These are phyloP conservation scores for Arenaria interpres DNA, from an alignment of 2,113 vertebrate genomes.

Conservation along the genomic window DNA sequence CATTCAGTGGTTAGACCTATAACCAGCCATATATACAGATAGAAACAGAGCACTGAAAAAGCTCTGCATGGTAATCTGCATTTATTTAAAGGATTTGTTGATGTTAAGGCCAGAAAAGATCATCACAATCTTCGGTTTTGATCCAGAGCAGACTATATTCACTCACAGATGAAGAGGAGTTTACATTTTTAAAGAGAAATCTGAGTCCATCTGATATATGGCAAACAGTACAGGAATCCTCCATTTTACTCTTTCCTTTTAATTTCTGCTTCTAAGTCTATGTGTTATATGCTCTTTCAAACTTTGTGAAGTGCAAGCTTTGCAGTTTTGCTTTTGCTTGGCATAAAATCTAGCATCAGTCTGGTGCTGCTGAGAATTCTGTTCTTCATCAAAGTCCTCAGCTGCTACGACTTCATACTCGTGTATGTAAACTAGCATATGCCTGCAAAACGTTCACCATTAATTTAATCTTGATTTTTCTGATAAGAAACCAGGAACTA, in stretches of 20 bases:
- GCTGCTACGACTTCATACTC: neutral
- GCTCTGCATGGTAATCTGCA: neutral
- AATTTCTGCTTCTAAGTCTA: neutral
- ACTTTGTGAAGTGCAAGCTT: neutral
- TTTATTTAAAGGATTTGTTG: constrained; percentile 9
- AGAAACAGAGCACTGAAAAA: neutral
- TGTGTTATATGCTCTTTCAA: neutral
- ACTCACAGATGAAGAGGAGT: neutral
- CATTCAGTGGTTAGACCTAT: neutral
- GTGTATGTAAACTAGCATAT: neutral
- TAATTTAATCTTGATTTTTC: neutral
- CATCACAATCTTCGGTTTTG: neutral
- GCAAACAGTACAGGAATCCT: neutral
- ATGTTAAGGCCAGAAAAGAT: neutral
- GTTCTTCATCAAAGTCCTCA: neutral
- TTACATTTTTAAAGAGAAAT: neutral
- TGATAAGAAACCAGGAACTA: neutral
- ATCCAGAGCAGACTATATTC: neutral
- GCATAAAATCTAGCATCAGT: neutral
- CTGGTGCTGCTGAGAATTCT: neutral
- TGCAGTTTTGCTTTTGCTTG: neutral
- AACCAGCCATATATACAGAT: neutral
- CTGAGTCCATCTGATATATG: neutral
- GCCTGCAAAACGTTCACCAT: neutral
- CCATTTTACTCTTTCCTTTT: neutral